Percentiles rank a stretch among this genome's conserved stretches.
These are phyloP conservation scores for Dicrurus megarhynchus DNA, from an alignment of 2,113 vertebrate species.

Conservation along the genomic window DNA sequence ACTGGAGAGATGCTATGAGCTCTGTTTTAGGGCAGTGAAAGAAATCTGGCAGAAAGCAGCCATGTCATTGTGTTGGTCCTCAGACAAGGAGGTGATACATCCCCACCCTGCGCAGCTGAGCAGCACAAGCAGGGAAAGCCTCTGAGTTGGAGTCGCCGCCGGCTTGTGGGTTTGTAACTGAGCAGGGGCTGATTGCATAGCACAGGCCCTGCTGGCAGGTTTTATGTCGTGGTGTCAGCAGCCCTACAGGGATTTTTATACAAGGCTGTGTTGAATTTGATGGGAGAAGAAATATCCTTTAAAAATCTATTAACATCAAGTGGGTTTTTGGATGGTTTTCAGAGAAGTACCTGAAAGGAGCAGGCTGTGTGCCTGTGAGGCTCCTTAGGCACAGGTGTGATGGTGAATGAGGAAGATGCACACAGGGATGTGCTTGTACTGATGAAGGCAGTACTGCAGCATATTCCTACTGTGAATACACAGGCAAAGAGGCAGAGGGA, in stretches of 20 bases:
- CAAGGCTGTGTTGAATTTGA: neutral
- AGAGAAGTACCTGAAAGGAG: neutral
- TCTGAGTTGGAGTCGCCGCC: fast-evolving
- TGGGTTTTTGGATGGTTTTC: neutral
- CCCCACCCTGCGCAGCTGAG: neutral
- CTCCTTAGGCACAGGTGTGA: neutral
- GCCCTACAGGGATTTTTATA: neutral
- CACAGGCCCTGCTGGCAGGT: neutral
- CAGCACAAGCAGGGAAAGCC: neutral
- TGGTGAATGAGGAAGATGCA: neutral
- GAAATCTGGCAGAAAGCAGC: neutral
- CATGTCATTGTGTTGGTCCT: neutral
- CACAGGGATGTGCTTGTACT: fast-evolving
- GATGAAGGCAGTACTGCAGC: neutral
- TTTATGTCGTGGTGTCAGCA: fast-evolving
- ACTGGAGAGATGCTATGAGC: neutral
- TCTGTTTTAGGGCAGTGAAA: neutral
- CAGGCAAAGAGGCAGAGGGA: neutral
- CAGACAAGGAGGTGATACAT: neutral
- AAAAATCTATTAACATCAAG: neutral
- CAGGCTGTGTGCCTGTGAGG: fast-evolving
- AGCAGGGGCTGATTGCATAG: neutral
- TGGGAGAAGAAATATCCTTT: neutral
- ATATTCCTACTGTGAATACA: fast-evolving
- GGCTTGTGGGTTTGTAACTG: neutral